Percentiles rank a stretch among this genome's conserved stretches.
Evolutionary conservation across 23 tunicate species (phyloP).

Genomic region (Halocynthia roretzi): DNA sequence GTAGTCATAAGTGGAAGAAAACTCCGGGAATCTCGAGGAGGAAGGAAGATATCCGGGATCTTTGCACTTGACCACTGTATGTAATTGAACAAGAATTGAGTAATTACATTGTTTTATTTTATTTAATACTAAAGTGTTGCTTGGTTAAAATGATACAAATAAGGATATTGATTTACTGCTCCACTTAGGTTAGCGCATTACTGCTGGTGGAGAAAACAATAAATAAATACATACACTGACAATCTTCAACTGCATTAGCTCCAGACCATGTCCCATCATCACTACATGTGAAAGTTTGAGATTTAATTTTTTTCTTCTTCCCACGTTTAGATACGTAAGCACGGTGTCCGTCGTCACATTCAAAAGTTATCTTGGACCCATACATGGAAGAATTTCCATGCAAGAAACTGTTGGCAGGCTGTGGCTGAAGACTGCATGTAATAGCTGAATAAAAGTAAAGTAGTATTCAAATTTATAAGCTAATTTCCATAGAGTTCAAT

Average conservation of each 20-base stretch:
- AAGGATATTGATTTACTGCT: too few relatives aligned
- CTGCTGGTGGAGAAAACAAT: background rate
- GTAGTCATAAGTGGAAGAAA: background rate
- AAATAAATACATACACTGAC: slow-evolving; percentile 14
- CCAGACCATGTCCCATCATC: slow-evolving; percentile 5
- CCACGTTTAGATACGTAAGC: background rate
- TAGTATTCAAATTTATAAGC: background rate
- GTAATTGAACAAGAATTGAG: background rate
- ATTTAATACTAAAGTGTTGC: background rate
- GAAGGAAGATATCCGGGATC: slow-evolving; percentile 34
- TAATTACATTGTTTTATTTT: background rate
- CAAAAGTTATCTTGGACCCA: background rate
- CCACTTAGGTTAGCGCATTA: too few relatives aligned
- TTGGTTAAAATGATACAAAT: background rate
- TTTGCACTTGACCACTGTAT: slow-evolving; percentile 25
- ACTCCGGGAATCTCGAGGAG: slow-evolving; percentile 11
- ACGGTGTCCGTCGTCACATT: background rate
- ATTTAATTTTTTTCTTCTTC: background rate
- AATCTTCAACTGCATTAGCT: slow-evolving; percentile 2
- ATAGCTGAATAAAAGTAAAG: slow-evolving; percentile 14
- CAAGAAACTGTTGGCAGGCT: slow-evolving; percentile 6
- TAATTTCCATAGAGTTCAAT: background rate
- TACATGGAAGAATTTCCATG: slow-evolving; percentile 5
- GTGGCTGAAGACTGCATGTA: background rate
- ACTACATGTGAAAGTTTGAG: background rate